Evolutionary conservation across 2,797 vertebrate species (phyloP).

Genomic region (Pseudochirops corinnae): DNA sequence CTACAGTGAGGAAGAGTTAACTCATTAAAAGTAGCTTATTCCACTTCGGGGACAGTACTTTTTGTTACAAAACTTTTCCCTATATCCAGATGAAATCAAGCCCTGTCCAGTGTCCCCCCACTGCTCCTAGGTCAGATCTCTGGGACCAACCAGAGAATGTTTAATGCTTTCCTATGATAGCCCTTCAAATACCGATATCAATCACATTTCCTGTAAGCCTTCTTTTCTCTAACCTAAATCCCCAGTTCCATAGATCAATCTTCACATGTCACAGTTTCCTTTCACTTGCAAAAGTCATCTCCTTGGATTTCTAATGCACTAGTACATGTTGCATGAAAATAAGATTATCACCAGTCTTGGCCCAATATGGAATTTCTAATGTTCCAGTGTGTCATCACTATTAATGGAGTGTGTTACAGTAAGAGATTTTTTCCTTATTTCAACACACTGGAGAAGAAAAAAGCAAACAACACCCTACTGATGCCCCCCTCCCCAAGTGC

Average conservation of each 20-base stretch:
- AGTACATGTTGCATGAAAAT: neutral
- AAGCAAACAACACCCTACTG: neutral
- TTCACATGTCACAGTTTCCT: neutral
- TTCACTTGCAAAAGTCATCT: neutral
- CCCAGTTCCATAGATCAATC: neutral
- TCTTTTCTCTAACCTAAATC: neutral
- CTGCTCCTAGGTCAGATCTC: neutral
- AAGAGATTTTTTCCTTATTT: slow-evolving; percentile 23
- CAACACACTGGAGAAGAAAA: neutral
- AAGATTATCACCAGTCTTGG: neutral
- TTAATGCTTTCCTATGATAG: neutral
- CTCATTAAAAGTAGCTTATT: neutral
- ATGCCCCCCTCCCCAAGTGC: neutral
- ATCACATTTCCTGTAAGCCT: neutral
- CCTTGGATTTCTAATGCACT: neutral
- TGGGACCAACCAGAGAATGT: neutral
- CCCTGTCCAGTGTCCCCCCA: neutral
- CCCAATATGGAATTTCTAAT: neutral
- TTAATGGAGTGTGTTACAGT: neutral
- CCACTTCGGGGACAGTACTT: neutral
- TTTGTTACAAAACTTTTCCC: neutral
- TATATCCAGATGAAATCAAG: neutral
- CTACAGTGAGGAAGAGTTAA: neutral
- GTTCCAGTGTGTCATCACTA: neutral
- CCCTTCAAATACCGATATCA: neutral